phyloP scores from a whole-genome alignment of 2,113 vertebrate genomes.

The Prunella himalayana region DNA sequence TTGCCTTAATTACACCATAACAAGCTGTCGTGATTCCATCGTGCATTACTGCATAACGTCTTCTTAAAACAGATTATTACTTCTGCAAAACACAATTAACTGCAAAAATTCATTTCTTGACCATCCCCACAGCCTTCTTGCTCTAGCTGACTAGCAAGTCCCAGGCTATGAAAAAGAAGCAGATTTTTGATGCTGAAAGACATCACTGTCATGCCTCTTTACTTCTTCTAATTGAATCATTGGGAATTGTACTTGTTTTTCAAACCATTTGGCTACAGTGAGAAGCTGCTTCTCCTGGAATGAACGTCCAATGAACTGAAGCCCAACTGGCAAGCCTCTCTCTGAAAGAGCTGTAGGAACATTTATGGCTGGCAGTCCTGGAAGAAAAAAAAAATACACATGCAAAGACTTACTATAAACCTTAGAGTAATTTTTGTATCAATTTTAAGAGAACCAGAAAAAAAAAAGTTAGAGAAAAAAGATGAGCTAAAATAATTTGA shows the following conservation, averaged over 20 bases:
- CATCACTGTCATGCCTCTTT: background rate
- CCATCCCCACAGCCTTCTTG: background rate
- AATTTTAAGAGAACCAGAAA: background rate
- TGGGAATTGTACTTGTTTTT: slow-evolving; percentile 88
- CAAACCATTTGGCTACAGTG: slow-evolving; percentile 88
- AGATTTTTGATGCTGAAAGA: slow-evolving; percentile 56
- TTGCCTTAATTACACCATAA: background rate
- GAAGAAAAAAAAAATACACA: background rate
- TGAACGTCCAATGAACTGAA: slow-evolving; percentile 88
- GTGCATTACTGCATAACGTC: background rate
- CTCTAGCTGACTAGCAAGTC: background rate
- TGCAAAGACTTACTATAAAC: background rate
- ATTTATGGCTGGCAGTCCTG: slow-evolving; percentile 89
- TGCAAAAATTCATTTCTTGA: background rate
- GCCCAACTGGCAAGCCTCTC: slow-evolving; percentile 86
- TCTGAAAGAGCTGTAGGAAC: slow-evolving; percentile 84
- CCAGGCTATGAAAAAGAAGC: slow-evolving; percentile 17
- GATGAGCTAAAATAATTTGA: background rate
- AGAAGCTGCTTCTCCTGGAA: slow-evolving; percentile 87
- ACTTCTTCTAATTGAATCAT: slow-evolving; percentile 70
- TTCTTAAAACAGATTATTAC: background rate
- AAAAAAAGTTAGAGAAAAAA: background rate
- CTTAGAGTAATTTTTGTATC: background rate
- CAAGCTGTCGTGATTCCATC: background rate
- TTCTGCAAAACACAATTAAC: background rate